Conservation (phyloP, 2,113 vertebrate species). For the Ornithorhynchus anatinus region DNA sequence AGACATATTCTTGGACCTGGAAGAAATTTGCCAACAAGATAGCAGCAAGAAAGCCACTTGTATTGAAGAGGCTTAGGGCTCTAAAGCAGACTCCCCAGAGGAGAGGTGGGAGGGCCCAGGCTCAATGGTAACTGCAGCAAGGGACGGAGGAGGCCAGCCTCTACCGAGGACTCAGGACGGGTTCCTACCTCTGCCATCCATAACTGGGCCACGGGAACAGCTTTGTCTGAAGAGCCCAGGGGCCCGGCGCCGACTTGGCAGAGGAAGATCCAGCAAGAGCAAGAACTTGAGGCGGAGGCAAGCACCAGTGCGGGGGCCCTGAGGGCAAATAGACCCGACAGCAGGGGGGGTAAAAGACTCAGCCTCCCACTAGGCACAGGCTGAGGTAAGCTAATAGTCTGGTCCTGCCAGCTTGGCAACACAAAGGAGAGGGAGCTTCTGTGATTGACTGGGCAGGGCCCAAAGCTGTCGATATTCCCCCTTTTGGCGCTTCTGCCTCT, state of each 20-base stretch:
- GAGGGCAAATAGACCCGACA: slow-evolving; percentile 67
- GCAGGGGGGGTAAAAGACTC: slow-evolving; percentile 61
- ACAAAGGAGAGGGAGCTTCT: background rate
- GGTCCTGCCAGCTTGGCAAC: background rate
- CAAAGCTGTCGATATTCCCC: slow-evolving; percentile 42
- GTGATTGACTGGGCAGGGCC: no score
- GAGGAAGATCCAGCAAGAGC: slow-evolving; percentile 70
- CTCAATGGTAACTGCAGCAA: slow-evolving; percentile 50
- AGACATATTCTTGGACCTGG: slow-evolving; percentile 63
- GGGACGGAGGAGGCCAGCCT: slow-evolving; percentile 60
- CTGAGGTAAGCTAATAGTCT: slow-evolving; percentile 3
- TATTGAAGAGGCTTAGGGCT: slow-evolving; percentile 42
- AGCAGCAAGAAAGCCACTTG: slow-evolving; percentile 58
- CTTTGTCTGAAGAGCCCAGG: slow-evolving; percentile 69
- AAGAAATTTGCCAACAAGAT: slow-evolving; percentile 48
- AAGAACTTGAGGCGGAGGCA: slow-evolving; percentile 68
- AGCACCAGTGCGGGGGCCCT: slow-evolving; percentile 66
- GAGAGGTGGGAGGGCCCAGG: slow-evolving; percentile 52
- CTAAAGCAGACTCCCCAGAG: slow-evolving; percentile 37
- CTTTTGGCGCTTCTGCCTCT: slow-evolving; percentile 54
- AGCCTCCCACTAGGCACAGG: slow-evolving; percentile 44
- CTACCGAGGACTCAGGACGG: slow-evolving; percentile 60
- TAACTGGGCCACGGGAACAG: slow-evolving; percentile 69
- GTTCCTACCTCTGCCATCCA: slow-evolving; percentile 69
- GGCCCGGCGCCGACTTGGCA: slow-evolving; percentile 63